These are phyloP conservation scores for Etia nguti DNA, from an alignment of 2,113 vertebrate species.

Conservation along the genomic window DNA sequence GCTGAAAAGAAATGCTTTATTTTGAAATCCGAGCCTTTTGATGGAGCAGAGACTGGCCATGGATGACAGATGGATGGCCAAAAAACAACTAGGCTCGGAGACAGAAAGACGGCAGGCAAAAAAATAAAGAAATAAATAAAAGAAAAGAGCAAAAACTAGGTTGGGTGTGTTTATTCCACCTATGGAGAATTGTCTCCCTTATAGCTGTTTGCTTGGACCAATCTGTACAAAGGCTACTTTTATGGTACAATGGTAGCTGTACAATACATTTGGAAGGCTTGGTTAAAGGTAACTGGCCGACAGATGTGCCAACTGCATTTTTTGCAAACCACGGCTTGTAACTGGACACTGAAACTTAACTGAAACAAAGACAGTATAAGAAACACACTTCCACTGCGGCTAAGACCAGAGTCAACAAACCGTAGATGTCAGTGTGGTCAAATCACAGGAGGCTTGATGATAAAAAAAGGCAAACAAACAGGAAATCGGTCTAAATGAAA, in stretches of 20 bases:
- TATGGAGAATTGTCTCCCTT: background rate
- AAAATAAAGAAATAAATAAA: background rate
- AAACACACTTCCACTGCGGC: background rate
- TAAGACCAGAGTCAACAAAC: background rate
- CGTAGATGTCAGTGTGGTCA: background rate
- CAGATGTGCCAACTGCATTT: background rate
- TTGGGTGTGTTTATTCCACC: background rate
- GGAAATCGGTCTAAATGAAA: background rate
- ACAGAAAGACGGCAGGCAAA: background rate
- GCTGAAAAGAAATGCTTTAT: slow-evolving; percentile 34
- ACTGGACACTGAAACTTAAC: background rate
- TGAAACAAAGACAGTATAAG: background rate
- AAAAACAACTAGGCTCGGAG: slow-evolving; percentile 29
- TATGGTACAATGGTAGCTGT: background rate
- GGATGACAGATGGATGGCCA: slow-evolving; percentile 41
- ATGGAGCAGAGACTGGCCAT: slow-evolving; percentile 44
- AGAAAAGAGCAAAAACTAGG: background rate
- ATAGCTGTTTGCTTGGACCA: background rate
- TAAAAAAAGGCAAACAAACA: background rate
- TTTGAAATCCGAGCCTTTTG: slow-evolving; percentile 67
- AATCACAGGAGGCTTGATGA: background rate
- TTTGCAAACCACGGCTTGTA: background rate
- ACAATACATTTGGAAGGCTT: background rate
- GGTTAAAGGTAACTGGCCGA: background rate
- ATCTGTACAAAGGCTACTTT: background rate